These are phyloP conservation scores for Neotoma lepida DNA, from an alignment of 2,113 vertebrate species.

Conservation along the genomic window DNA sequence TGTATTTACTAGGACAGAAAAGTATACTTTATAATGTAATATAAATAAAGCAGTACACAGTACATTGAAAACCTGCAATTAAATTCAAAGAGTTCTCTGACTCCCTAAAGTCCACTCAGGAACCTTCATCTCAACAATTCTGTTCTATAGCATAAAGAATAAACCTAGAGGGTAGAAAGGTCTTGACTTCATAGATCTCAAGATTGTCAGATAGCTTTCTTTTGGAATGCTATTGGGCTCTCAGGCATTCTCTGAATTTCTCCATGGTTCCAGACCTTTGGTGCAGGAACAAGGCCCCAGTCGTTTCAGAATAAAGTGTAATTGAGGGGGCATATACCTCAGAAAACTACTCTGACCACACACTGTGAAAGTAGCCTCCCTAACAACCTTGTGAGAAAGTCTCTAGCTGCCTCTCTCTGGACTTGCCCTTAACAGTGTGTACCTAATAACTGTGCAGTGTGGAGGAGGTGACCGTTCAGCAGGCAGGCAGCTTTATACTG, in stretches of 20 bases:
- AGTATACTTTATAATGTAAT: neutral
- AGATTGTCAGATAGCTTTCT: constrained; percentile 33
- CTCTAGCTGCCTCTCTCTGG: constrained; percentile 65
- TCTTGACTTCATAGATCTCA: neutral
- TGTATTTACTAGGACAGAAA: neutral
- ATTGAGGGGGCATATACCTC: constrained; percentile 50
- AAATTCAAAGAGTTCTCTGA: constrained; percentile 44
- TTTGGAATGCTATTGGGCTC: neutral
- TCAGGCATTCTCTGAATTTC: constrained; percentile 34
- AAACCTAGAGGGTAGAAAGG: neutral
- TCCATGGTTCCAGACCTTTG: neutral
- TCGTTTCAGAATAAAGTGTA: constrained; percentile 56
- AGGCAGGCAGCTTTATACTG: constrained; percentile 83
- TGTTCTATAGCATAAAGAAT: neutral
- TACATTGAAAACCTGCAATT: constrained; percentile 3
- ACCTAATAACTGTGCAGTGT: constrained; percentile 84
- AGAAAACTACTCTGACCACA: constrained; percentile 44
- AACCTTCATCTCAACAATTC: neutral
- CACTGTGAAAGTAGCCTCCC: constrained; percentile 18
- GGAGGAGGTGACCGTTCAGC: constrained; percentile 81
- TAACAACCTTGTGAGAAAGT: constrained; percentile 60
- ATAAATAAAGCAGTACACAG: neutral
- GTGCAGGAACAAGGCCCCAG: neutral
- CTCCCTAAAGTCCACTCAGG: neutral
- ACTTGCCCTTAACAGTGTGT: constrained; percentile 81